A percentile compares a stretch with the other conserved stretches of the same genome.
Conservation (phyloP, 2,888 invertebrate species). For the Pandemis corylana region DNA sequence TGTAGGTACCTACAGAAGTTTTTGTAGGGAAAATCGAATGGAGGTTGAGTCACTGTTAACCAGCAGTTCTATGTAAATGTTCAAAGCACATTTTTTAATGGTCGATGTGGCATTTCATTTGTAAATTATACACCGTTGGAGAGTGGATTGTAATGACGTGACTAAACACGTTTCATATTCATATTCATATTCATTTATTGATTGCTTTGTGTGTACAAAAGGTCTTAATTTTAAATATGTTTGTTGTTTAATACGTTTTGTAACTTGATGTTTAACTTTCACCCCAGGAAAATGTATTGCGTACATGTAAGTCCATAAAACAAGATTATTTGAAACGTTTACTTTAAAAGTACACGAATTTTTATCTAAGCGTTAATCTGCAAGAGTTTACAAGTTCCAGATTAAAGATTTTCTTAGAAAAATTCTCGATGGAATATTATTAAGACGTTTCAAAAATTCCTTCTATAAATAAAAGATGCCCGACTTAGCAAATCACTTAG, state of each 20-base stretch:
- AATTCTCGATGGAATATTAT: not conserved
- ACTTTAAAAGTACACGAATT: not conserved
- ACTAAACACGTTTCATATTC: too few relatives aligned
- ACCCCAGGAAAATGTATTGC: not conserved
- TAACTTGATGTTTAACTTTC: not conserved
- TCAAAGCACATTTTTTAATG: not conserved
- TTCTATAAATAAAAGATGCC: not conserved
- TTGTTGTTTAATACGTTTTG: too few relatives aligned
- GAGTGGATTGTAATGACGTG: not conserved
- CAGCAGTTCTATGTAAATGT: fast-evolving
- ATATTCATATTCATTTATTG: too few relatives aligned
- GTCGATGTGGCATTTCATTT: not conserved
- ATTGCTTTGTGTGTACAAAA: too few relatives aligned
- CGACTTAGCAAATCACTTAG: slow-evolving; percentile 1
- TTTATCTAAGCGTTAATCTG: not conserved
- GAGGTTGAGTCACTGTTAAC: not conserved
- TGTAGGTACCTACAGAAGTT: not conserved
- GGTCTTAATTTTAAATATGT: too few relatives aligned
- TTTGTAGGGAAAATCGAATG: not conserved
- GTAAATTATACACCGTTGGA: not conserved
- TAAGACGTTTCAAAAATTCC: not conserved
- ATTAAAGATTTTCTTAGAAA: not conserved
- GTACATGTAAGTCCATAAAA: not conserved
- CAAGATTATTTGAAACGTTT: not conserved
- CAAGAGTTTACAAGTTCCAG: not conserved